Conservation (phyloP, 1,140 invertebrate species). For the Macrostomum lignano region DNA sequence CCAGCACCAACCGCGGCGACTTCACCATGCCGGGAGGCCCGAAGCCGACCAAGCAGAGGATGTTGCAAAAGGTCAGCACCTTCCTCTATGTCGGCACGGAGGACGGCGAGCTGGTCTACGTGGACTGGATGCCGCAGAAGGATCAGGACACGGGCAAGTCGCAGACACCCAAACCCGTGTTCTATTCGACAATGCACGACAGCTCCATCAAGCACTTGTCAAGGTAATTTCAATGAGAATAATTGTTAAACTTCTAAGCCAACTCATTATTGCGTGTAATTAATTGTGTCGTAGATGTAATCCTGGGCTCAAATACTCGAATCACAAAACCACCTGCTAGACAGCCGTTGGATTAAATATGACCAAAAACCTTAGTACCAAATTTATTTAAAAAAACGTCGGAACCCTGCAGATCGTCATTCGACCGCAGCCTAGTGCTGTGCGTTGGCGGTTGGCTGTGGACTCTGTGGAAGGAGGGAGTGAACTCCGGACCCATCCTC, state of each 20-base stretch:
- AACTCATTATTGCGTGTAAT: too few relatives aligned
- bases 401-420: too few relatives aligned
- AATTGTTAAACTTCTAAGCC: too few relatives aligned
- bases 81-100: conserved; percentile 25
- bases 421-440: conserved; percentile 28
- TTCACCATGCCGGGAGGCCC: too few relatives aligned
- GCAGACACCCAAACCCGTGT: conserved; percentile 25
- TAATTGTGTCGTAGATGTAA: too few relatives aligned
- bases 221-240: too few relatives aligned
- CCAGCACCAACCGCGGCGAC: too few relatives aligned
- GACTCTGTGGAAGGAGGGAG: conserved; percentile 26
- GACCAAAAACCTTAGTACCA: too few relatives aligned
- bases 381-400: too few relatives aligned
- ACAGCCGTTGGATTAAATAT: too few relatives aligned
- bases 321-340: too few relatives aligned
- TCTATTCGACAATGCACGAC: conserved; percentile 21
- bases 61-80: conserved; percentile 21
- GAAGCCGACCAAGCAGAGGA: conserved; percentile 21
- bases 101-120: conserved; percentile 27
- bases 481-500: conserved; percentile 19
- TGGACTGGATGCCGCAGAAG: conserved; percentile 30
- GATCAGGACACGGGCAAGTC: conserved; percentile 27
- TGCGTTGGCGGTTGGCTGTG: conserved; percentile 28
- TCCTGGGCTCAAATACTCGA: too few relatives aligned
- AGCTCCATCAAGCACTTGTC: conserved; percentile 22